Evolutionary conservation across 2,888 invertebrate genomes (phyloP).

Genomic region (Lithophane ornitopus): DNA sequence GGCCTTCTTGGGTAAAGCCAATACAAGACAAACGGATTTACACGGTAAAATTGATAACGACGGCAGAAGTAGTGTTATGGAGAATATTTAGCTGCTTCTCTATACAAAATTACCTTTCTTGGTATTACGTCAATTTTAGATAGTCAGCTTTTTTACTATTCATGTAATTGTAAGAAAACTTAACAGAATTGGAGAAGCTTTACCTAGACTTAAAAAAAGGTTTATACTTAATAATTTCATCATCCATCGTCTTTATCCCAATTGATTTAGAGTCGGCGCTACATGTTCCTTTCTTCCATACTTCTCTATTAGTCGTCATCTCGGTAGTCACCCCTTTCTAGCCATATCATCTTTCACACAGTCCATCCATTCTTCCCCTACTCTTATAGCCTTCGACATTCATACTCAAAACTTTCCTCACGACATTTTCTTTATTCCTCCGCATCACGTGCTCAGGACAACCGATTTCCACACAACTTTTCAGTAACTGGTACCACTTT

Average conservation of each 20-base stretch:
- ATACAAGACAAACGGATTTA: constrained; percentile 75
- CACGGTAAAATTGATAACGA: constrained; percentile 76
- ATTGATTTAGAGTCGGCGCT: background rate
- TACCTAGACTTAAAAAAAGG: background rate
- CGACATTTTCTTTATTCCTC: background rate
- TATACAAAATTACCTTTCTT: background rate
- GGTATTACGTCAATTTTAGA: background rate
- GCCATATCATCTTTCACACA: background rate
- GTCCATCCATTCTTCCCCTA: background rate
- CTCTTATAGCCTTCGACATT: background rate
- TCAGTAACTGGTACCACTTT: background rate
- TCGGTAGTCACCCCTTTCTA: background rate
- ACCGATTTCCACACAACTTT: background rate
- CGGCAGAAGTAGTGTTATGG: constrained; percentile 48
- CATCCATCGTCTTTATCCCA: background rate
- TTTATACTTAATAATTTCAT: background rate
- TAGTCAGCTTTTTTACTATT: background rate
- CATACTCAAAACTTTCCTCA: background rate
- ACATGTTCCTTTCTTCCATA: background rate
- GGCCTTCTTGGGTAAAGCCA: constrained; percentile 65
- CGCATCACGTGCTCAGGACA: background rate
- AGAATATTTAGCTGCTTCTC: background rate
- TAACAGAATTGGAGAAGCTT: background rate
- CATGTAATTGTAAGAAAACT: background rate
- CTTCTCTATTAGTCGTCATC: background rate